Base-by-base conservation (phyloP, 2,113 vertebrate genomes). In the Catharus fuscescens region DNA sequence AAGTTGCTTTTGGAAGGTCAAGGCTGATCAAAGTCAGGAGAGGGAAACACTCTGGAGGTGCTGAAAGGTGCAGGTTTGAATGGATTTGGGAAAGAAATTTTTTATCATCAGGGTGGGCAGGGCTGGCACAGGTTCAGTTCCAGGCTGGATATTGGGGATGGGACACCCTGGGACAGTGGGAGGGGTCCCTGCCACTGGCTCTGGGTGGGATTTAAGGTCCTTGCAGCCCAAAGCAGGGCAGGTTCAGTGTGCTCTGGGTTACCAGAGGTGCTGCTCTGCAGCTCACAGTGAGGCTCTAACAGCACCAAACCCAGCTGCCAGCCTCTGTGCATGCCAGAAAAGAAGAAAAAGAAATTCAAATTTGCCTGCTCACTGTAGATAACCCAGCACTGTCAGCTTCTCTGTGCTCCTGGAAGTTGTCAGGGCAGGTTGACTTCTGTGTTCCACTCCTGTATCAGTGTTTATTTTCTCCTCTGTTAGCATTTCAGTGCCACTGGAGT, bases 331-430 rank as follows among this genome's bases (percentile, higher is more conserved):
- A 11, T 38, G 52, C 78, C 29, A 18, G 3, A 17, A 73, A 59
- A 36, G 7, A 31, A 32, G 28, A 34, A 24, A 59, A 88, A 57
- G 10, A 24, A 87, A 78, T 78, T 44, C 66, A 69, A 17, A 80
- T 88, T 47, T 73, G 28, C 74, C 84, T 96, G 88, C 60, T 93
- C 6, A 1, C 52, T 78, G 79, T 21, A 92, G 96, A 94, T 97
- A 97, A 93, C 88, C 82, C 84, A 38, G 66, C 3, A 0, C 6
- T 93, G 86, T 88, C 93, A 88, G n/a, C 62, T 59, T 20, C 42
- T 87, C 60, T 10, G 38, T n/a, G 36, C 57, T 92, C 82, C 71
- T 92, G 78, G 44, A 91, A 81, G 42, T 14, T 95, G 90, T 83
- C 93, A 92, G 80, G 79, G 80, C 26, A 80, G 71, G 65, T 26